Evolutionary conservation across 2,113 vertebrate species (phyloP).

Genomic region (Baryphthengus martii): DNA sequence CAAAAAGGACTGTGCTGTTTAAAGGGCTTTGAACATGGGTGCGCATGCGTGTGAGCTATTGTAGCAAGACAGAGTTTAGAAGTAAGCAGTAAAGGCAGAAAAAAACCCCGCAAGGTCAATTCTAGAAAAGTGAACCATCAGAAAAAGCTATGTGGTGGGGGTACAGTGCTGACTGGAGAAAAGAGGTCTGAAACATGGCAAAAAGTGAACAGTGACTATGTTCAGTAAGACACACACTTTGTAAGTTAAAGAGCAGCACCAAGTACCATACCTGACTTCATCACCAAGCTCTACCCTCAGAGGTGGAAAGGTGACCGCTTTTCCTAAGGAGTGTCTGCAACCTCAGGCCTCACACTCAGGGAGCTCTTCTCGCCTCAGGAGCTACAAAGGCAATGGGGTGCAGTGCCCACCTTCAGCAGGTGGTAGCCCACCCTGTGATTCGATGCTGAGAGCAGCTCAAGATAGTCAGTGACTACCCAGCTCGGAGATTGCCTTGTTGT

Average conservation of each 20-base stretch:
- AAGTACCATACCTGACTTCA: background rate
- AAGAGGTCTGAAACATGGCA: background rate
- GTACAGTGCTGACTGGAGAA: background rate
- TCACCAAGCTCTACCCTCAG: background rate
- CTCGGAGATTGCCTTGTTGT: accelerated
- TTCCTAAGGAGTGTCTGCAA: background rate
- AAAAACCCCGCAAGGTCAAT: background rate
- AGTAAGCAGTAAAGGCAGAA: background rate
- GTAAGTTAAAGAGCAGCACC: background rate
- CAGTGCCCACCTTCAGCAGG: background rate
- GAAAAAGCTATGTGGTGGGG: background rate
- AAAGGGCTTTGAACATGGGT: background rate
- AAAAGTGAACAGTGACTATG: background rate
- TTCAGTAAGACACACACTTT: background rate
- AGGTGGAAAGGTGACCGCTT: accelerated
- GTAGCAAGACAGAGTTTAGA: background rate
- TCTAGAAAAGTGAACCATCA: background rate
- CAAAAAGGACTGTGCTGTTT: background rate
- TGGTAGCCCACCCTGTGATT: background rate
- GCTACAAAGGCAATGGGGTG: background rate
- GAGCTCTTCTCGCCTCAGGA: background rate
- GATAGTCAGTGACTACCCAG: background rate
- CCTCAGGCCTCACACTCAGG: background rate
- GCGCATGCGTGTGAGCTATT: background rate
- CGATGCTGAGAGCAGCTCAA: background rate